Conservation (phyloP, 2,797 vertebrate genomes). For the Erithacus rubecula region DNA sequence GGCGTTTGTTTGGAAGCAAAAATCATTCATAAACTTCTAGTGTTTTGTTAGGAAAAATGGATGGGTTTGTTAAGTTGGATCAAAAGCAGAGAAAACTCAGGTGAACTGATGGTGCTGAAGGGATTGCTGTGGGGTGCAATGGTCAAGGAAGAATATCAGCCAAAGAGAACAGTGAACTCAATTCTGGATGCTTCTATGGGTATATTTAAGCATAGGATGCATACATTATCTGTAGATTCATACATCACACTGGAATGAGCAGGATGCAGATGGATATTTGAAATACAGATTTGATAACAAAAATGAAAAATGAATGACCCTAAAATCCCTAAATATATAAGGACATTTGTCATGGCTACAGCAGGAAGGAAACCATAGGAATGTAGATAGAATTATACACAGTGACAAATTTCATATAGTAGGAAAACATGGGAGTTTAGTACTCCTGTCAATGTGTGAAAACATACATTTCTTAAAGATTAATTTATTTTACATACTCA, state of each 20-base stretch:
- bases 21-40: neutral
- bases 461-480: neutral
- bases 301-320: constrained; percentile 68
- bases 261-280: neutral
- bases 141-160: neutral
- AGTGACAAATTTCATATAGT: neutral
- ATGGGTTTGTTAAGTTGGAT: neutral
- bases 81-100: neutral
- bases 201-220: neutral
- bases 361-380: constrained; percentile 40
- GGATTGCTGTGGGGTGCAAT: neutral
- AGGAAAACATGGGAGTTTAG: neutral
- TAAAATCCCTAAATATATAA: constrained; percentile 51
- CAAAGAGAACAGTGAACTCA: neutral
- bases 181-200: neutral
- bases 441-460: neutral
- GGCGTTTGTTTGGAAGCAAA: neutral
- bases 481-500: neutral
- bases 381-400: constrained; percentile 18
- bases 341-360: constrained; percentile 35
- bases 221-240: neutral
- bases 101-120: neutral
- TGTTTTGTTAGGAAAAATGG: neutral
- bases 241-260: neutral
- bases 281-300: constrained; percentile 65